Evolutionary conservation across 2,888 invertebrate genomes (phyloP), one percentile per base, ranked within the genome.

Genomic region (Dynastes hyllus): DNA sequence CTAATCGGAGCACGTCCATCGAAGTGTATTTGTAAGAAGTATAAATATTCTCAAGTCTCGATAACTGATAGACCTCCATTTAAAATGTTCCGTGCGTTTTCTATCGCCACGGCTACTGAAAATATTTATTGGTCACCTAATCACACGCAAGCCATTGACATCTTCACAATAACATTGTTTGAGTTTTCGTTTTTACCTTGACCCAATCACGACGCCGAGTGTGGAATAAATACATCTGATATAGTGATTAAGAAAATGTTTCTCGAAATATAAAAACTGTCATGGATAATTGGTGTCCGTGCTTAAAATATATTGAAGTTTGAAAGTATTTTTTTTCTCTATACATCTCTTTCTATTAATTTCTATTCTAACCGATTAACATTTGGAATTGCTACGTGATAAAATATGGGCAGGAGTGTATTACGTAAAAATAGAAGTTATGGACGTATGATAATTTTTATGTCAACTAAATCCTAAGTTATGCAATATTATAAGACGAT

Each of bases 81-180:
- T 45, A 13, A 13, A 61, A 61, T 63, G 45, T 32, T 63, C 13
- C 27, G 61, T 45, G 27, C 40, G 55, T 45, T 40, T 13, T 61
- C 45, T 75, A 61, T 40, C 40, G 13, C 61, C 45, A 37, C 29
- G 73, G 16, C 61, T 27, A 37, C 50, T 75, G 45, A 69, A 63
- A 61, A 69, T 55, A 16, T 61, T 58, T 77, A 76, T 66, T 50
- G 77, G 67, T 77, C 73, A 76, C 65, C 45, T 70, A 65, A 79
- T 70, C 55, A 71, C 63, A 65, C 32, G 45, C 40, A 9, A 81
- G 76, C 76, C 80, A 79, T 81, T 79, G 79, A 78, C 78, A 80
- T 80, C 81, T 79, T 79, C 79, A 65, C 75, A 55, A 63, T 76
- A 79, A 81, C 78, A 78, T 79, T 79, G 80, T 78, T 71, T 70